Conservation (phyloP, 1,140 invertebrate species). For the Drosophila nikananu region DNA sequence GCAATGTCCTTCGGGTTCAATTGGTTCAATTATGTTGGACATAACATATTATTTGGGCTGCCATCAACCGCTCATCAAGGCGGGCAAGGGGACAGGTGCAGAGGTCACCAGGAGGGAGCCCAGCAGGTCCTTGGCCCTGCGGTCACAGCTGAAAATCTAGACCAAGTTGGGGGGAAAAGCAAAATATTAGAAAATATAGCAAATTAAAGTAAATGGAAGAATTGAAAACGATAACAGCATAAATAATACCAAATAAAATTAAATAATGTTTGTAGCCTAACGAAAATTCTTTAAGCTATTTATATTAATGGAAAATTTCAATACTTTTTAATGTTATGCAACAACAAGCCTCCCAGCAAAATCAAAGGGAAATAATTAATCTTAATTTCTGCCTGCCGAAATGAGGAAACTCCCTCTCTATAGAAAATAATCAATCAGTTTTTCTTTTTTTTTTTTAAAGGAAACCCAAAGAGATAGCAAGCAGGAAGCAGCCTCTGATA, state of each 20-base stretch:
- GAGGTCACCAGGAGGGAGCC: conserved; percentile 35
- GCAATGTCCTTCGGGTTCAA: conserved; percentile 36
- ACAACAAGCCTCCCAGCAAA: not conserved
- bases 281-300: too few relatives aligned
- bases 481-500: not conserved
- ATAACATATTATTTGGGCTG: conserved; percentile 64
- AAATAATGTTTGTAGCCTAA: not conserved
- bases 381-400: not conserved
- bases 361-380: conserved; percentile 6
- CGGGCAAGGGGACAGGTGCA: conserved; percentile 55
- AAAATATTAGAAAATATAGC: not conserved
- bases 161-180: not conserved
- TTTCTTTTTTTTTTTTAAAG: not conserved
- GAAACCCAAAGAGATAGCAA: not conserved
- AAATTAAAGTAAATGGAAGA: not conserved
- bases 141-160: conserved; percentile 55
- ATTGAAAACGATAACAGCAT: not conserved
- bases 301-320: not conserved
- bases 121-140: conserved; percentile 24
- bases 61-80: conserved; percentile 52
- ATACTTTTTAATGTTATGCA: not conserved
- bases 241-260: not conserved
- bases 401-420: not conserved
- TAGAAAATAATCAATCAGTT: conserved; percentile 37
- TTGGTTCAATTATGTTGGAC: conserved; percentile 45